Evolutionary conservation across 2,888 invertebrate genomes (phyloP).

Genomic region (Spisula subtruncata): DNA sequence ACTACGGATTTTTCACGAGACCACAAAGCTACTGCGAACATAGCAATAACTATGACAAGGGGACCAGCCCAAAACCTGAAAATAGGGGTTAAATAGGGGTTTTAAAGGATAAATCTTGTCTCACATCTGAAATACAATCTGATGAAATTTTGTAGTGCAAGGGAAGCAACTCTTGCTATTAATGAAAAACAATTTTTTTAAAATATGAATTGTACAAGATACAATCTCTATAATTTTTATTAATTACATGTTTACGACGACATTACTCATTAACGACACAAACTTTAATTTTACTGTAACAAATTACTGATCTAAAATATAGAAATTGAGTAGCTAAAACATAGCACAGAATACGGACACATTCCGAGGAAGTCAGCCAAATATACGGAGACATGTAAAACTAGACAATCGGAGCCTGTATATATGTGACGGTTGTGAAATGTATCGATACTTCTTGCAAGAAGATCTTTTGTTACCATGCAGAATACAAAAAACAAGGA

Average conservation of each 20-base stretch:
- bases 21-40: slow-evolving; percentile 94
- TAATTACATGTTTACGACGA: background rate
- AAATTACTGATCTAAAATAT: background rate
- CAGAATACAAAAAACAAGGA: background rate
- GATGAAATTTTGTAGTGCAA: background rate
- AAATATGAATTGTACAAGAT: background rate
- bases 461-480: background rate
- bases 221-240: background rate
- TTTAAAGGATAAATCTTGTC: background rate
- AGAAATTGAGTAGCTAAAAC: background rate
- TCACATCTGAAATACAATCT: background rate
- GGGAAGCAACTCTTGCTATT: slow-evolving; percentile 4
- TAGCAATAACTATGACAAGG: slow-evolving; percentile 93
- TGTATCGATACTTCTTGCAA: background rate
- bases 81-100: slow-evolving; percentile 61
- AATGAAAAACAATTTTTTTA: background rate
- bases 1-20: slow-evolving; percentile 93
- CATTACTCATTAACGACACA: background rate
- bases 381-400: background rate
- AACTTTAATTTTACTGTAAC: background rate
- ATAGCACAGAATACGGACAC: background rate
- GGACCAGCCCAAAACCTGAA: slow-evolving; percentile 94
- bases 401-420: background rate
- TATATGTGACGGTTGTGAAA: background rate
- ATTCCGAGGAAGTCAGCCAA: background rate